These are phyloP conservation scores for Nebria ingens DNA, from an alignment of 1,140 invertebrate genomes.

Conservation along the genomic window DNA sequence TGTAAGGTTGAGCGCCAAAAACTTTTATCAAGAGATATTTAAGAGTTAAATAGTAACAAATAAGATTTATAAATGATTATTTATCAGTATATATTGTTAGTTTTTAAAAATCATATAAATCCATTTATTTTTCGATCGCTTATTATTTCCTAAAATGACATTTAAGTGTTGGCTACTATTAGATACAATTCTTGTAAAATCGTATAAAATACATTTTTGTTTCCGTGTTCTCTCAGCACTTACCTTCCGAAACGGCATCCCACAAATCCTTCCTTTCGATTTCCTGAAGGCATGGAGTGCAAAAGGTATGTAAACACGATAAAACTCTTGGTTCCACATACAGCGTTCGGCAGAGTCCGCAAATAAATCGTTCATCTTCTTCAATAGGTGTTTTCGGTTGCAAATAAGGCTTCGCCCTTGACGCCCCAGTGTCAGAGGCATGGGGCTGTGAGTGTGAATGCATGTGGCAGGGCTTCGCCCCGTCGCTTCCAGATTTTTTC, in stretches of 20 bases:
- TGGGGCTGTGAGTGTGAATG: constrained; percentile 23
- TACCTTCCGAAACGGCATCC: constrained; percentile 33
- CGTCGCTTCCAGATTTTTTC: constrained; percentile 35
- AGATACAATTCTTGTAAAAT: too few species aligned
- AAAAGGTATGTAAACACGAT: constrained; percentile 47
- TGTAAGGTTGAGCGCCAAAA: too few species aligned
- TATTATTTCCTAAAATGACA: too few species aligned
- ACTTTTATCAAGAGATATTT: too few species aligned
- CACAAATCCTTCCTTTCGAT: constrained; percentile 31
- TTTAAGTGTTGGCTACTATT: too few species aligned
- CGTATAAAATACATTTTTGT: too few species aligned
- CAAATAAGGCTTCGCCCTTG: background rate
- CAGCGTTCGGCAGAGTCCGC: constrained; percentile 37
- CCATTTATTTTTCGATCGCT: too few species aligned
- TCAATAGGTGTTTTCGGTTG: background rate
- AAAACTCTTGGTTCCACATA: constrained; percentile 43
- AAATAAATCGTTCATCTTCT: constrained; percentile 33
- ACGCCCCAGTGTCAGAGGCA: background rate
- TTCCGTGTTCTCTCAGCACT: too few species aligned
- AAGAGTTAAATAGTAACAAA: too few species aligned
- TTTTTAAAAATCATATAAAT: too few species aligned
- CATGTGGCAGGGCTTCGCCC: constrained; percentile 29
- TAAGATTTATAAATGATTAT: too few species aligned
- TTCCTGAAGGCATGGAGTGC: constrained; percentile 41
- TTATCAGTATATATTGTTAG: too few species aligned